Percentiles rank a stretch among this genome's conserved stretches.
Evolutionary conservation across 2,113 vertebrate genomes (phyloP).

Genomic region (Heterocephalus glaber): DNA sequence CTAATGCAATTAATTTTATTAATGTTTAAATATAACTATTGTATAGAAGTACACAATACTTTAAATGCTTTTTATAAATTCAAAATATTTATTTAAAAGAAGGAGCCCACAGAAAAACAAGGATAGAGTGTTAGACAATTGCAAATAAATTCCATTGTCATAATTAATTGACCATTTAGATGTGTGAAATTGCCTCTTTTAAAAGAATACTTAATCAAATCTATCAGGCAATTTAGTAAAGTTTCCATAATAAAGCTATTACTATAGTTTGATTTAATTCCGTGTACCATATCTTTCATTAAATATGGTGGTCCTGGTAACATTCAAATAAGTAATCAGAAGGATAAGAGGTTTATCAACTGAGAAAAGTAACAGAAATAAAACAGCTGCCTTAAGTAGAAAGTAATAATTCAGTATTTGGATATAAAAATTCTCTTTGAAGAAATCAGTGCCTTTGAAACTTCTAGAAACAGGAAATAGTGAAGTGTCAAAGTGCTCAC

Average conservation of each 20-base stretch:
- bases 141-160: background rate
- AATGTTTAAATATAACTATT: constrained; percentile 30
- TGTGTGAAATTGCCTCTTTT: background rate
- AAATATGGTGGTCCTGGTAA: background rate
- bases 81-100: constrained; percentile 32
- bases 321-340: background rate
- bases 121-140: background rate
- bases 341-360: background rate
- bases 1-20: background rate
- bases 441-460: background rate
- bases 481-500: background rate
- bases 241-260: background rate
- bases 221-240: background rate
- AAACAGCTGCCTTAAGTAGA: background rate
- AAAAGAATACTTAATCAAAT: background rate
- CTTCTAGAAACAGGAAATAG: background rate
- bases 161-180: background rate
- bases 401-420: background rate
- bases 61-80: background rate
- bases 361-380: background rate
- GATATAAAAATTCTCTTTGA: background rate
- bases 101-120: background rate
- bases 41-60: background rate
- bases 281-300: background rate
- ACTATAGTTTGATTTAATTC: background rate